phyloP scores from a whole-genome alignment of 2,888 invertebrate species.

The Lathronympha strigana region DNA sequence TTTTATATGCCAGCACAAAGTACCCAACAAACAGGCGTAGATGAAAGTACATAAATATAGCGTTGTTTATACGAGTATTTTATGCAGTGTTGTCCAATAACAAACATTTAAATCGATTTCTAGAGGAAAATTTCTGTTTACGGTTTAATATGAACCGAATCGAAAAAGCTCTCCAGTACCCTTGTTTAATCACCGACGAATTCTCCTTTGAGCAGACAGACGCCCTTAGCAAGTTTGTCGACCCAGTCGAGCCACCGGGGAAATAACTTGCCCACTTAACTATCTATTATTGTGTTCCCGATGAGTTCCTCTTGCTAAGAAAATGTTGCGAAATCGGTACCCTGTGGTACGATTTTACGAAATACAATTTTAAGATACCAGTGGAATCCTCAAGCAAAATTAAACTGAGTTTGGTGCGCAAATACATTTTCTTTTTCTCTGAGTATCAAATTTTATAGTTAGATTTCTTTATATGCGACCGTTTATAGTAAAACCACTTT shows the following conservation, averaged over 20 bases:
- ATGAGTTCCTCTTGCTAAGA: conserved; percentile 46
- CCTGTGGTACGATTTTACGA: background rate
- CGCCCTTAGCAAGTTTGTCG: conserved; percentile 50
- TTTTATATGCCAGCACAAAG: background rate
- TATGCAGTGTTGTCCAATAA: background rate
- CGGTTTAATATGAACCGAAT: conserved; percentile 30
- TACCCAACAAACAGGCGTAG: background rate
- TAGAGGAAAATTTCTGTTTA: conserved; percentile 25
- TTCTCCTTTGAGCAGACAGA: conserved; percentile 52
- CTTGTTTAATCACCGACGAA: conserved; percentile 57
- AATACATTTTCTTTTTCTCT: too few species aligned
- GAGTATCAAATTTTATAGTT: too few species aligned
- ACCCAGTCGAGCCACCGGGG: conserved; percentile 55
- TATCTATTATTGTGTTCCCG: conserved; percentile 51
- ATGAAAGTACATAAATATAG: background rate
- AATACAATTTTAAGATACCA: conserved; percentile 11
- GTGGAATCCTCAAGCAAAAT: too few species aligned
- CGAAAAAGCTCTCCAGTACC: conserved; percentile 31
- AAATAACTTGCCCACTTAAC: conserved; percentile 58
- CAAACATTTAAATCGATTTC: conserved; percentile 7
- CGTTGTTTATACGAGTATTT: background rate
- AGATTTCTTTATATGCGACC: too few species aligned
- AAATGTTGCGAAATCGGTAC: conserved; percentile 25
- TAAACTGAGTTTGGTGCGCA: too few species aligned
- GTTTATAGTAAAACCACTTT: too few species aligned